phyloP scores from a whole-genome alignment of 2,113 vertebrate genomes.

The Dipodomys spectabilis region DNA sequence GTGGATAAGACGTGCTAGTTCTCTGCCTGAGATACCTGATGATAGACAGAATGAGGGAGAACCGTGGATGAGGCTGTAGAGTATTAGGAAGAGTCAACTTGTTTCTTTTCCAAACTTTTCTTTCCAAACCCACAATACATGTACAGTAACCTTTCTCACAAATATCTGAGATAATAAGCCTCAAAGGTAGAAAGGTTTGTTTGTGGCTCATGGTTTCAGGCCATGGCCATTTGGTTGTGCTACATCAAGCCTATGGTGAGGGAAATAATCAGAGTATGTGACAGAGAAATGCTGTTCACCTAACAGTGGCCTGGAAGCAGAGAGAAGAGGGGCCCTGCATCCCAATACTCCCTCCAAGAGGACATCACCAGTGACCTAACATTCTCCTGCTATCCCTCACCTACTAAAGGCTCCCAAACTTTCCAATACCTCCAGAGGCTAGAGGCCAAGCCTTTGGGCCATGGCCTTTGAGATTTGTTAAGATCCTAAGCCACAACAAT shows the following conservation, averaged over 20 bases:
- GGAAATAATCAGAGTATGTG: background rate
- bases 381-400: no score
- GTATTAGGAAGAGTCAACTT: background rate
- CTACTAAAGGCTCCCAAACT: background rate
- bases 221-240: background rate
- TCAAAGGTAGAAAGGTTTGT: background rate
- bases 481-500: background rate
- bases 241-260: background rate
- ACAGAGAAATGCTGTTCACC: no score
- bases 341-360: background rate
- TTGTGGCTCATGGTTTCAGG: background rate
- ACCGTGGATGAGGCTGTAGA: background rate
- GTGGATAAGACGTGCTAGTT: background rate
- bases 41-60: background rate
- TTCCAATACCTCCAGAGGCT: background rate
- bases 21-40: background rate
- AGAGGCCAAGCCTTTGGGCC: background rate
- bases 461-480: background rate
- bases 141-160: background rate
- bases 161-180: background rate
- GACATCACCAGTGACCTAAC: background rate
- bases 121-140: background rate
- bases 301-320: background rate
- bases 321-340: background rate
- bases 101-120: background rate